A percentile compares a stretch with the other conserved stretches of the same genome.
Evolutionary conservation across 2,797 vertebrate species (phyloP).

Genomic region (Antrozous pallidus): DNA sequence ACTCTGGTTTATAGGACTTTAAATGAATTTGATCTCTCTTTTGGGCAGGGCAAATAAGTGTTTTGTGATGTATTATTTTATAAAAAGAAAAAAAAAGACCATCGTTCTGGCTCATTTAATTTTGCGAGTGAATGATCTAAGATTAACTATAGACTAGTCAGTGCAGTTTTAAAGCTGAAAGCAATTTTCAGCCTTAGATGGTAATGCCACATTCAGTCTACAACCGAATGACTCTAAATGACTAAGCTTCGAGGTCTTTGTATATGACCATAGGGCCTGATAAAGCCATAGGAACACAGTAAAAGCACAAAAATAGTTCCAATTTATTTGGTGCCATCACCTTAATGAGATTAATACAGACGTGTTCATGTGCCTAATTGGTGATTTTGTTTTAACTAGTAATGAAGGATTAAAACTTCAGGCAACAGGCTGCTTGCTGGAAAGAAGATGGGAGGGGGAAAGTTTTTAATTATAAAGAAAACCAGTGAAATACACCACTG

Average conservation of each 20-base stretch:
- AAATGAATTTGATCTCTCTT: conserved; percentile 90
- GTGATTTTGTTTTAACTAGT: conserved; percentile 90
- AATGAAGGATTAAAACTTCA: conserved; percentile 89
- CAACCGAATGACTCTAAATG: conserved; percentile 90
- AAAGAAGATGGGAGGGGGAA: conserved; percentile 74
- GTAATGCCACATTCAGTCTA: conserved; percentile 90
- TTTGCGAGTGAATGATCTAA: conserved; percentile 90
- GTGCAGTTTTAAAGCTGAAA: conserved; percentile 91
- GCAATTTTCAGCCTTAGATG: conserved; percentile 90
- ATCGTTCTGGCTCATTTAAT: conserved; percentile 89
- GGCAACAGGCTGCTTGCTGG: conserved; percentile 84
- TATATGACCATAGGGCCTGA: conserved; percentile 89
- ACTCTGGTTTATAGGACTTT: conserved; percentile 92
- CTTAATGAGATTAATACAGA: conserved; percentile 91
- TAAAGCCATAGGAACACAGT: conserved; percentile 89
- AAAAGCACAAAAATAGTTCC: conserved; percentile 89
- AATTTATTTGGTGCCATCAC: conserved; percentile 90
- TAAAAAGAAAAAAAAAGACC: conserved; percentile 75
- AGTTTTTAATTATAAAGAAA: conserved; percentile 84
- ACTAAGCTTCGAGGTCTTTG: conserved; percentile 88
- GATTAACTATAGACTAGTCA: conserved; percentile 92
- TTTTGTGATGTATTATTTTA: conserved; percentile 90
- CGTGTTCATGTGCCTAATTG: conserved; percentile 89
- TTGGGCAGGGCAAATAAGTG: conserved; percentile 94
- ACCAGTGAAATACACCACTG: conserved; percentile 65